Conservation (phyloP, 2,113 vertebrate species). For the western clawed frog (Xenopus tropicalis) region UCB_Xtro_10.0 CM004444.2:91796501-91797000, state of each 20-base stretch:
- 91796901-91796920: neutral
- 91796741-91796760: slow-evolving; percentile 74
- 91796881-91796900: slow-evolving; percentile 21
- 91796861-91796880: slow-evolving; percentile 80
- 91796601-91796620: no score
- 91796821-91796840: slow-evolving; percentile 89
- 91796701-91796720: slow-evolving; percentile 90
- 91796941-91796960: no score
- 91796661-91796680: slow-evolving; percentile 97
- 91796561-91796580: no score
- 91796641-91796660: slow-evolving; percentile 87
- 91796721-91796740: slow-evolving; percentile 79
- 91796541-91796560: no score
- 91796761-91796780: slow-evolving; percentile 66
- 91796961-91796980: no score
- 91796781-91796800: slow-evolving; percentile 88
- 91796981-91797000: no score
- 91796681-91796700: slow-evolving; percentile 92
- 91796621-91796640: slow-evolving; percentile 47
- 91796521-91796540: no score
- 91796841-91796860: slow-evolving; percentile 95
- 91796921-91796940: no score
- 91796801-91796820: slow-evolving; percentile 97
- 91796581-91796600: no score
- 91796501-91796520: no score